A percentile compares a stretch with the other conserved stretches of the same genome.
phyloP scores from a whole-genome alignment of 1,140 invertebrate species.

The Nixonia krombeini region DNA sequence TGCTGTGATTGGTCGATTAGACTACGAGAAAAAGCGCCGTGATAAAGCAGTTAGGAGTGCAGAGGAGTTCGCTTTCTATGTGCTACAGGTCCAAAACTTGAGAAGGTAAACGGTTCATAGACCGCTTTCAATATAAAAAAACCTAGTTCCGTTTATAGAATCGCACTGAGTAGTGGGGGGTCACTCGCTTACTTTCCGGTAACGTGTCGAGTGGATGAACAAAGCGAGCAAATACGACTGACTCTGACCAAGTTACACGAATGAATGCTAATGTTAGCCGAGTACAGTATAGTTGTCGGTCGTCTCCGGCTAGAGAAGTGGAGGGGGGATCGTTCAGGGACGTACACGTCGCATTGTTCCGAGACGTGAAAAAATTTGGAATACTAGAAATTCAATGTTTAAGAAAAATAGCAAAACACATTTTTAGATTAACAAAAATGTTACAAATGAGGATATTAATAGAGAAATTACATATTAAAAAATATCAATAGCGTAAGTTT shows the following conservation, averaged over 20 bases:
- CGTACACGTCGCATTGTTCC: neutral
- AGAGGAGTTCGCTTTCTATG: neutral
- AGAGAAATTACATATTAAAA: too few species aligned
- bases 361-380: neutral
- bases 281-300: neutral
- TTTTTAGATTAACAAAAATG: too few species aligned
- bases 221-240: neutral
- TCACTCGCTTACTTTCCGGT: conserved; percentile 14
- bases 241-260: conserved; percentile 16
- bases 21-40: neutral
- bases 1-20: too few species aligned
- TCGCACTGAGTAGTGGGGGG: neutral
- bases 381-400: neutral
- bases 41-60: neutral
- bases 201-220: neutral
- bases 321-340: neutral
- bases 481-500: too few species aligned
- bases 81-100: neutral
- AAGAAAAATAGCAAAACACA: too few species aligned
- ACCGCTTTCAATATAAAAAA: neutral
- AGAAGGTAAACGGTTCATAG: too few species aligned
- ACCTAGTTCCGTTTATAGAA: neutral
- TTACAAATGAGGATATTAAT: too few species aligned
- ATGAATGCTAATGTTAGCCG: conserved; percentile 11
- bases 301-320: neutral